These are phyloP conservation scores for Penaeus monodon DNA, from an alignment of 2,888 invertebrate genomes.

Conservation along the genomic window DNA sequence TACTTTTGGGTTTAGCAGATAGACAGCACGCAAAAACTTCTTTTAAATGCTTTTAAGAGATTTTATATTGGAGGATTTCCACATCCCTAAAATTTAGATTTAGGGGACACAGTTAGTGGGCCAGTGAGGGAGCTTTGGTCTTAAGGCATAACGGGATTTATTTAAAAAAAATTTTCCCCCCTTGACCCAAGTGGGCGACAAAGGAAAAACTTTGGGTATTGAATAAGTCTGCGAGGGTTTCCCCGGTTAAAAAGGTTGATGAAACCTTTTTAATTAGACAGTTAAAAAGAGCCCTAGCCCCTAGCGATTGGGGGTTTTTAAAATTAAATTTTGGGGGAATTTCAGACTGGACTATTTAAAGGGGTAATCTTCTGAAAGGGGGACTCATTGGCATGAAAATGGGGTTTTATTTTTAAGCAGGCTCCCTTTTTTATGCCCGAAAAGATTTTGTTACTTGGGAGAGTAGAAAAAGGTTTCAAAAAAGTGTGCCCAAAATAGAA, in stretches of 20 bases:
- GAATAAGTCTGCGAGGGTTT: conserved; percentile 37
- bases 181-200: background rate
- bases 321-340: conserved; percentile 25
- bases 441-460: conserved; percentile 27
- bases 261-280: conserved; percentile 23
- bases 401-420: conserved; percentile 15
- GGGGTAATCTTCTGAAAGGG: conserved; percentile 35
- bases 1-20: conserved; percentile 15
- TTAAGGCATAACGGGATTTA: background rate
- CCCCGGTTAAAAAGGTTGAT: conserved; percentile 12
- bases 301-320: conserved; percentile 15
- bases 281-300: conserved; percentile 24
- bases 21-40: conserved; percentile 27
- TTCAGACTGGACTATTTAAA: conserved; percentile 32
- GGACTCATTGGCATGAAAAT: conserved; percentile 36
- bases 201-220: conserved; percentile 27
- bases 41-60: conserved; percentile 20
- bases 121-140: conserved; percentile 12
- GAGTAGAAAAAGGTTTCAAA: background rate
- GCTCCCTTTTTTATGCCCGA: conserved; percentile 28
- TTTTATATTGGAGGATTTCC: conserved; percentile 25
- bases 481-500: background rate
- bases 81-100: conserved; percentile 25
- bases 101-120: conserved; percentile 27
- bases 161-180: no score